Percentiles rank a stretch among this genome's conserved stretches.
Evolutionary conservation across 2,113 vertebrate species (phyloP).

Genomic region (Tricholaema leucomelas): DNA sequence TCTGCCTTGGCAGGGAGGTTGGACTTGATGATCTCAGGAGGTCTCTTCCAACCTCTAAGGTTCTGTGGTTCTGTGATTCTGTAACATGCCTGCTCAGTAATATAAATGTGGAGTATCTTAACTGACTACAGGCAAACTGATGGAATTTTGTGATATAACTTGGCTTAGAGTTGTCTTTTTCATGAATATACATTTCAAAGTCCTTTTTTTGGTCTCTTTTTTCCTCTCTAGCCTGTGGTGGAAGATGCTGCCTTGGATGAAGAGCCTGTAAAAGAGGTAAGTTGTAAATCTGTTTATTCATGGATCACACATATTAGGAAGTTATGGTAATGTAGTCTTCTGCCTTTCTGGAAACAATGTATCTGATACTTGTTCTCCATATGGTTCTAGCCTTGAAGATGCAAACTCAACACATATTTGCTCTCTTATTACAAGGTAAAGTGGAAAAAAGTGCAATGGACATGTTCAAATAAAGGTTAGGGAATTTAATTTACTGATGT

Average conservation of each 20-base stretch:
- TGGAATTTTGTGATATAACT: background rate
- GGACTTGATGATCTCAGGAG: too few relatives aligned
- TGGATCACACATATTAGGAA: background rate
- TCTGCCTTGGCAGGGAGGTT: too few relatives aligned
- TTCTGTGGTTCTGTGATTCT: too few relatives aligned
- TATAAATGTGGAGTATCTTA: background rate
- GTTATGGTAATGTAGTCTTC: background rate
- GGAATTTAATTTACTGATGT: background rate
- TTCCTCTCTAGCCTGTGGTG: constrained; percentile 40
- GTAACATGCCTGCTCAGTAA: background rate
- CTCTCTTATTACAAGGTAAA: background rate
- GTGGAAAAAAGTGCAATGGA: background rate
- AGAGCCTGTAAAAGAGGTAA: constrained; percentile 63
- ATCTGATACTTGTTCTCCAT: background rate
- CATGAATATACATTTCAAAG: background rate
- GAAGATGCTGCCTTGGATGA: constrained; percentile 65
- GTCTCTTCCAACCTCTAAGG: too few relatives aligned
- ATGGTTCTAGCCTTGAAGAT: background rate
- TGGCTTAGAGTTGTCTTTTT: background rate
- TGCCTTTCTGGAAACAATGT: background rate
- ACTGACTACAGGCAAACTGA: background rate
- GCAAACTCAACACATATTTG: background rate
- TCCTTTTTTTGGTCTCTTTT: background rate
- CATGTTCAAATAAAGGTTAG: background rate
- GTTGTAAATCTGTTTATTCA: background rate